Conservation (phyloP, 1,140 invertebrate species). For the Pararge aegeria region DNA sequence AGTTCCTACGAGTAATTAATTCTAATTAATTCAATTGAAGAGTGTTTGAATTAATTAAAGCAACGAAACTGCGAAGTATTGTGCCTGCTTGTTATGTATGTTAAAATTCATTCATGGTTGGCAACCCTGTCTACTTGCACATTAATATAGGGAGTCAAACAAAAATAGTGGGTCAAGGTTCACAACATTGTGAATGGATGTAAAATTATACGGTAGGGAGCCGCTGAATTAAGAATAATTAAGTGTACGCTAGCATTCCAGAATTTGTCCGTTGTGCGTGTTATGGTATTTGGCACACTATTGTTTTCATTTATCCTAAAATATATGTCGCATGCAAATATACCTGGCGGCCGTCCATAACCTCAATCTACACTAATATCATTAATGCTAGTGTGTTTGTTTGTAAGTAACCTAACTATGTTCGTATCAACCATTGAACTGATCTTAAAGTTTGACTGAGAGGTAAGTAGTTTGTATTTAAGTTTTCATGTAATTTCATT, state of each 20-base stretch:
- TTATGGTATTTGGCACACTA: constrained; percentile 22
- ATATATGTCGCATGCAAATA: constrained; percentile 22
- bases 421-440: too few species aligned
- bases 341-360: constrained; percentile 21
- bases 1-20: too few species aligned
- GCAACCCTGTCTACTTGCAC: constrained; percentile 6
- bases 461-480: too few species aligned
- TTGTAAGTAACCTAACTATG: too few species aligned
- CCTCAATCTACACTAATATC: constrained; percentile 5
- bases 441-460: too few species aligned
- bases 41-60: too few species aligned
- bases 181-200: constrained; percentile 15
- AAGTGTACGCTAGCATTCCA: constrained; percentile 19
- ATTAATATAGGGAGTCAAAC: constrained; percentile 55
- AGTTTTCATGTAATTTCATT: too few species aligned
- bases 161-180: constrained; percentile 23
- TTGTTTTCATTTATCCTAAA: constrained; percentile 24
- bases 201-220: constrained; percentile 19
- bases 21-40: too few species aligned
- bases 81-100: too few species aligned
- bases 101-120: too few species aligned
- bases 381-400: too few species aligned
- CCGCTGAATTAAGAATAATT: constrained; percentile 19
- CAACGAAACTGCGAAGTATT: too few species aligned
- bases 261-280: constrained; percentile 3